phyloP scores from a whole-genome alignment of 92 coral and sea anemone species.

The Porites divaricata region DNA sequence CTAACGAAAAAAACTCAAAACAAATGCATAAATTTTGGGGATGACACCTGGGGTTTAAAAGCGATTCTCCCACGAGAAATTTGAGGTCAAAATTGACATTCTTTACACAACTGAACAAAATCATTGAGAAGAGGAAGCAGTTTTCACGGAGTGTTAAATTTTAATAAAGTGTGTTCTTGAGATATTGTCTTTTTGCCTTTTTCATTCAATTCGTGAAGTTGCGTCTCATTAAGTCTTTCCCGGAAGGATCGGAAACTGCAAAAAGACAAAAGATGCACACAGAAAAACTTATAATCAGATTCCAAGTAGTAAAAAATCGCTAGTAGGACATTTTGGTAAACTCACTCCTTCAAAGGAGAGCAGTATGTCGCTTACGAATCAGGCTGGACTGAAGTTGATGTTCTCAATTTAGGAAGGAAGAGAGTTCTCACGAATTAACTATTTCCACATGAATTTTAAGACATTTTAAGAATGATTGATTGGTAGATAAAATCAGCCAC shows the following conservation, averaged over 20 bases:
- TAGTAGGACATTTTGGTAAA: too few species aligned
- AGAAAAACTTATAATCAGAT: not conserved
- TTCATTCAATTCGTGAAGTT: not conserved
- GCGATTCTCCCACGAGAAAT: not conserved
- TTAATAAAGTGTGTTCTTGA: not conserved
- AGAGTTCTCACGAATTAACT: too few species aligned
- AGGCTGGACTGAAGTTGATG: too few species aligned
- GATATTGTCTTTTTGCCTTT: not conserved
- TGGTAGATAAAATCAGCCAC: not conserved
- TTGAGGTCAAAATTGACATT: not conserved
- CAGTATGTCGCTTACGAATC: too few species aligned
- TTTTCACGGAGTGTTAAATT: constrained; percentile 1
- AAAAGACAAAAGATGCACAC: not conserved
- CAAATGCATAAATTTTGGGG: too few species aligned
- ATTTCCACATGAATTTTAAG: too few species aligned
- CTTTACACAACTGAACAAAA: not conserved
- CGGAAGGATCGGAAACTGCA: not conserved
- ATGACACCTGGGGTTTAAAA: not conserved
- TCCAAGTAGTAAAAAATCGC: too few species aligned
- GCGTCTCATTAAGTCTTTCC: not conserved
- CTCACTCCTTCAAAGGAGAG: too few species aligned
- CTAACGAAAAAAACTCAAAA: not conserved
- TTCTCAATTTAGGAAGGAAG: too few species aligned
- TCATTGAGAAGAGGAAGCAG: not conserved
- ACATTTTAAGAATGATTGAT: not conserved